Percentiles rank a stretch among this genome's conserved stretches.
Evolutionary conservation across 2,797 vertebrate species (phyloP).

Genomic region (Coregonus sp.): DNA sequence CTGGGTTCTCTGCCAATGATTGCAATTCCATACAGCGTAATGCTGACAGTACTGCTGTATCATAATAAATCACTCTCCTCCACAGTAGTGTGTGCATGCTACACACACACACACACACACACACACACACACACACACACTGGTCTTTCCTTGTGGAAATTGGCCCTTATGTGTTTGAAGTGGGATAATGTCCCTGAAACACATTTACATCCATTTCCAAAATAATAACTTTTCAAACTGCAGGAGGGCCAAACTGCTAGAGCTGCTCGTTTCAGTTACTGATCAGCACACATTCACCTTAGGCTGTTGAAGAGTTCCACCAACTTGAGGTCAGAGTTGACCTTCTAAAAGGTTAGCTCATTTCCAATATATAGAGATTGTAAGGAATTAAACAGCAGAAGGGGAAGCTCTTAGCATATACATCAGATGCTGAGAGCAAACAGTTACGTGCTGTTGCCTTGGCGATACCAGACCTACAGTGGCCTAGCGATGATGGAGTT

Average conservation of each 20-base stretch:
- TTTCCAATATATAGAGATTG: too few species aligned
- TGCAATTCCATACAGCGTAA: constrained; percentile 19
- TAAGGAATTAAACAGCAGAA: background rate
- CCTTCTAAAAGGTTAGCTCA: background rate
- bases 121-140: background rate
- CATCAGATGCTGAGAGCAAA: background rate
- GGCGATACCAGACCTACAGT: background rate
- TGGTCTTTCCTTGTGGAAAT: background rate
- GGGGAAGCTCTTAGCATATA: background rate
- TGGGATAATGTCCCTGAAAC: background rate
- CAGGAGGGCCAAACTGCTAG: background rate
- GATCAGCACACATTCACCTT: background rate
- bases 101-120: background rate
- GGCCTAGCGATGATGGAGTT: background rate
- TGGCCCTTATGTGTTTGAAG: background rate
- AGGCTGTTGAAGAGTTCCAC: background rate
- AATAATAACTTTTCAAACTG: background rate
- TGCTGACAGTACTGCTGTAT: background rate
- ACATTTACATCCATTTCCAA: background rate
- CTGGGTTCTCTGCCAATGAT: constrained; percentile 15
- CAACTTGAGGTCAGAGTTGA: background rate
- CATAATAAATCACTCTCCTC: background rate
- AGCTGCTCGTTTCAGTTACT: background rate
- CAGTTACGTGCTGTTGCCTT: background rate
- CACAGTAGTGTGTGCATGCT: background rate